Evolutionary conservation across 2,888 invertebrate species (phyloP), one percentile per base, ranked within the genome.

Genomic region (Tachina lurida): DNA sequence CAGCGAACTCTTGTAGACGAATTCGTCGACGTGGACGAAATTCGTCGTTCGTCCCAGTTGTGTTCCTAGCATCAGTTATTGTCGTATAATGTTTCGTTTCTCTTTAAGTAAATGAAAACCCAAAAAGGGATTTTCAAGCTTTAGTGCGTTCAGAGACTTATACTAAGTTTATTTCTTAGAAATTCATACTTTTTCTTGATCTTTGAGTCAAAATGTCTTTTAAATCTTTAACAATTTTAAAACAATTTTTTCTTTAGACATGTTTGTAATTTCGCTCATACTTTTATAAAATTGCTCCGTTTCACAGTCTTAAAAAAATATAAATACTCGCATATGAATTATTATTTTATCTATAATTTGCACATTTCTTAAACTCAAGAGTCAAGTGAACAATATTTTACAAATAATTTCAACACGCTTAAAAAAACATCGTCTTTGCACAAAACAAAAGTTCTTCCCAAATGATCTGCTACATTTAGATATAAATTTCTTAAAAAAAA

Each of bases 311-410:
- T 22, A 77, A n/a, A 10, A 12, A 39, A 31, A 19, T 54, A 45
- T 22, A 3, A 2, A 22, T 22, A 3, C 3, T 2, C 22, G 3
- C 3, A 31, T 67, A 41, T 49, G 43, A 74, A 67, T 52, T 17
- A 19, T 2, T 39, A 49, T 31, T 78, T 82, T 82, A 82, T 82
- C 82, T 76, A 63, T 17, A 71, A 65, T 78, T 78, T 84, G 73
- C 84, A 77, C 58, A 58, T 67, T 78, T 77, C 12, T 22, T 0
- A n/a, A 13, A 19, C 41, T 17, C 10, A 82, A 82, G 76, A 82
- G 79, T 31, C 31, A 31, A 49, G 10, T 31, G 41, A 39, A 74
- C n/a, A 74, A 60, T 62, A 54, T 63, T 82, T 63, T 56, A 13
- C 49, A 58, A 60, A 71, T 70, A 70, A 68, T 52, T 84, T 74